Percentiles rank a stretch among this genome's conserved stretches.
These are phyloP conservation scores for Yponomeuta plumbellus DNA, from an alignment of 2,888 invertebrate genomes.

Conservation along the genomic window DNA sequence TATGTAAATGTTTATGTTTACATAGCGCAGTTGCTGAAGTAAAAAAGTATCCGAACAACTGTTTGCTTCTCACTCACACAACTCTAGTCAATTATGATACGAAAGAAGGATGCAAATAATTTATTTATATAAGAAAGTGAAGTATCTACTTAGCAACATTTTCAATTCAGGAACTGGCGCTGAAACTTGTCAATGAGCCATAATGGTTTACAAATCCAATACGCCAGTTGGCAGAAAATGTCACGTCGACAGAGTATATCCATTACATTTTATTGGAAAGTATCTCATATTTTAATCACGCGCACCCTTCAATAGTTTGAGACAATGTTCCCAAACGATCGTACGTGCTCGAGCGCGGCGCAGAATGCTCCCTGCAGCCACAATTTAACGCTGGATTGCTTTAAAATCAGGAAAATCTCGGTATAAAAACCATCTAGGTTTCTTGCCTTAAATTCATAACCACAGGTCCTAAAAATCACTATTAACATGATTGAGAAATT, in stretches of 20 bases:
- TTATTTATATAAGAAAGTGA: no score
- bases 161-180: no score
- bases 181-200: neutral
- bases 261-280: neutral
- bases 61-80: no score
- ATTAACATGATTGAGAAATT: no score
- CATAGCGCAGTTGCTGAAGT: no score
- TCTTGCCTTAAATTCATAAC: no score
- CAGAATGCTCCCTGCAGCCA: neutral
- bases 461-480: no score
- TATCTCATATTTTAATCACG: constrained; percentile 2
- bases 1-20: no score
- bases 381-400: neutral
- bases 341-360: constrained; percentile 11
- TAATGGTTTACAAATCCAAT: neutral
- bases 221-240: neutral
- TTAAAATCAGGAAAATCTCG: neutral
- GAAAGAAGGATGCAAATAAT: no score
- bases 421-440: neutral
- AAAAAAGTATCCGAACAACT: no score
- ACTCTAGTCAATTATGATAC: no score
- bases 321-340: constrained; percentile 16
- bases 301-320: neutral
- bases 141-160: no score
- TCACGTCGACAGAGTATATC: neutral